Evolutionary conservation across 2,113 vertebrate genomes (phyloP).

Genomic region (Rafetus swinhoei): DNA sequence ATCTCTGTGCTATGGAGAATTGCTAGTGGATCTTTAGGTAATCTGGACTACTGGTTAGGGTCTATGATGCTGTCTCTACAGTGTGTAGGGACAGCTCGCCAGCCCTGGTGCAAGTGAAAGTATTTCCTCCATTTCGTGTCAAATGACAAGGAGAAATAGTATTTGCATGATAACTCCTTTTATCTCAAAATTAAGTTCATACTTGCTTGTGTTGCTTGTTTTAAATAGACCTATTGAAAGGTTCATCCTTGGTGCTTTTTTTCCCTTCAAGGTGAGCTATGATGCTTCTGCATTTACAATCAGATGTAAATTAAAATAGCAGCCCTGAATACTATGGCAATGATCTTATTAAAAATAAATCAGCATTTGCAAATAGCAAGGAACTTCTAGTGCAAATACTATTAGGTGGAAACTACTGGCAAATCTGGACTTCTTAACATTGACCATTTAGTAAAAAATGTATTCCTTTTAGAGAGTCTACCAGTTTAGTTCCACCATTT

Average conservation of each 20-base stretch:
- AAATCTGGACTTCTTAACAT: background rate
- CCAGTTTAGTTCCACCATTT: background rate
- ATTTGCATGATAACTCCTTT: background rate
- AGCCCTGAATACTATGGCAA: background rate
- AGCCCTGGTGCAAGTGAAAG: accelerated
- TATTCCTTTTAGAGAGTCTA: constrained; percentile 1
- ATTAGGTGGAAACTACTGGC: constrained; percentile 1
- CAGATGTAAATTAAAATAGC: constrained; percentile 16
- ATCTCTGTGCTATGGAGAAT: background rate
- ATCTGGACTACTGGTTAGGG: background rate
- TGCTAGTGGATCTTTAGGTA: background rate
- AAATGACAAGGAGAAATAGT: background rate
- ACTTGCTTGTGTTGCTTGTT: background rate
- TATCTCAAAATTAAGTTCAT: background rate
- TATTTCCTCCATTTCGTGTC: background rate
- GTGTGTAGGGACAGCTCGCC: background rate
- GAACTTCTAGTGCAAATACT: constrained; percentile 18
- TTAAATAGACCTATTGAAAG: background rate
- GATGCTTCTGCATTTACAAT: constrained; percentile 46
- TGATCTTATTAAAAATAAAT: constrained; percentile 24
- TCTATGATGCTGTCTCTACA: background rate
- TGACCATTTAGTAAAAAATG: background rate
- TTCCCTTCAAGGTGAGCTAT: background rate
- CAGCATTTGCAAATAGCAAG: constrained; percentile 13
- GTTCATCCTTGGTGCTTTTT: accelerated